Evolutionary conservation across 2,113 vertebrate species (phyloP).

Genomic region (Ursus arctos): DNA sequence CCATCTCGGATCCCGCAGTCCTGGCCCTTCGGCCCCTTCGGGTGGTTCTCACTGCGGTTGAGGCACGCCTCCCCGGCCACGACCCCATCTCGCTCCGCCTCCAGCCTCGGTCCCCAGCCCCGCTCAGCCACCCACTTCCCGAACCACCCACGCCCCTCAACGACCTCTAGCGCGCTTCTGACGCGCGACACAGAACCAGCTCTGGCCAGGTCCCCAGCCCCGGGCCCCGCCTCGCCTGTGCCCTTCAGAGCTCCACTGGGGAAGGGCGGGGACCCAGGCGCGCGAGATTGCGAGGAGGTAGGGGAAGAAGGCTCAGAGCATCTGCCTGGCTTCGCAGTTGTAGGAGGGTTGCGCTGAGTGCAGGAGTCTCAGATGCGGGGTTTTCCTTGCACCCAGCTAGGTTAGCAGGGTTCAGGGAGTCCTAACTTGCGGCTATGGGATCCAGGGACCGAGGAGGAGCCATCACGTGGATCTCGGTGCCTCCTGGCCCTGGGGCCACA

Average conservation of each 20-base stretch:
- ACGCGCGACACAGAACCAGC: conserved; percentile 53
- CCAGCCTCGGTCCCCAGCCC: background rate
- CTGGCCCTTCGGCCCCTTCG: background rate
- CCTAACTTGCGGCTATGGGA: background rate
- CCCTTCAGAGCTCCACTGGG: background rate
- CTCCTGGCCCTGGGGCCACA: background rate
- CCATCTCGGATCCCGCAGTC: background rate
- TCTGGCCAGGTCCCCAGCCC: background rate
- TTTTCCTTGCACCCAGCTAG: background rate
- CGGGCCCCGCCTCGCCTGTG: background rate
- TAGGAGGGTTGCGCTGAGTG: background rate
- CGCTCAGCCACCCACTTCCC: background rate
- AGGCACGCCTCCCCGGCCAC: background rate
- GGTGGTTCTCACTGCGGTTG: background rate
- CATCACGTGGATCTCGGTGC: background rate
- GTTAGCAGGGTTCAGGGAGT: background rate
- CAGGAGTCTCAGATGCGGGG: background rate
- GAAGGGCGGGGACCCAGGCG: background rate
- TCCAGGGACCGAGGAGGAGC: background rate
- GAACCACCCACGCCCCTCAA: conserved; percentile 68
- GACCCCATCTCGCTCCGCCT: conserved; percentile 69
- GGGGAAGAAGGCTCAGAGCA: background rate
- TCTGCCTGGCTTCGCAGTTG: background rate
- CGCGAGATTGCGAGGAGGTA: background rate
- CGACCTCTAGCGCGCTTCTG: conserved; percentile 69